phyloP scores from a whole-genome alignment of 2,888 invertebrate genomes.

The Drosophila vallismaia region DNA sequence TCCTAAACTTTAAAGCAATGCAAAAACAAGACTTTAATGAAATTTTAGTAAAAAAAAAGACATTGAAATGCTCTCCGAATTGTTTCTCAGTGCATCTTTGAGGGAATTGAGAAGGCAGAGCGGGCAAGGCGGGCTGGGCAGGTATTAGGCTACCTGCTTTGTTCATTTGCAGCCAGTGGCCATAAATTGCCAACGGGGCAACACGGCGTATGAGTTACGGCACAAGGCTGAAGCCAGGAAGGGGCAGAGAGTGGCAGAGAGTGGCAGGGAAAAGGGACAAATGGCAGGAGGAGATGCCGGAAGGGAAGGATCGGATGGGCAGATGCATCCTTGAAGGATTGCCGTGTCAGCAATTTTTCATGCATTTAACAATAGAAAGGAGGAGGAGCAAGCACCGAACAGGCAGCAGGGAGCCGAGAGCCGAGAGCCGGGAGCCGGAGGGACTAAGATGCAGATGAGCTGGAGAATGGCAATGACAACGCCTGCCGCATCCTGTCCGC shows the following conservation, averaged over 20 bases:
- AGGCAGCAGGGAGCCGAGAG: conserved; percentile 8
- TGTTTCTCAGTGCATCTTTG: not conserved
- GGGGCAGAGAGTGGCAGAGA: conserved; percentile 62
- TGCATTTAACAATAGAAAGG: conserved; percentile 71
- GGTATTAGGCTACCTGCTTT: conserved; percentile 47
- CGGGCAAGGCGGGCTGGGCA: not conserved
- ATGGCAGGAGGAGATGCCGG: conserved; percentile 1
- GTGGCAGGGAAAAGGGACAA: conserved; percentile 24
- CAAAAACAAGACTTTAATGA: no score
- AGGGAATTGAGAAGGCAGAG: not conserved
- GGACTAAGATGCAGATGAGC: not conserved
- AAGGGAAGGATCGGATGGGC: conserved; percentile 2
- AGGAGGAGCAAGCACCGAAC: conserved; percentile 3
- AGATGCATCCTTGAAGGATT: conserved; percentile 21
- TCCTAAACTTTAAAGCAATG: no score
- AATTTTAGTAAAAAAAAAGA: no score
- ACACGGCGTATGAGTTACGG: conserved; percentile 73
- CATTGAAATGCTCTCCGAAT: not conserved
- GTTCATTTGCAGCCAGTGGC: conserved; percentile 71
- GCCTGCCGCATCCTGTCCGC: conserved; percentile 28
- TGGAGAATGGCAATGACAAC: conserved; percentile 19
- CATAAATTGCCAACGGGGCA: conserved; percentile 61
- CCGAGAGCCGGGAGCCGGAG: not conserved
- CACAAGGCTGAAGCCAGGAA: not conserved
- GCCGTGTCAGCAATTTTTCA: conserved; percentile 70